Evolutionary conservation across 1,140 invertebrate genomes (phyloP), one percentile per base, ranked within the genome.

Genomic region (Drosophila nebulosa): DNA sequence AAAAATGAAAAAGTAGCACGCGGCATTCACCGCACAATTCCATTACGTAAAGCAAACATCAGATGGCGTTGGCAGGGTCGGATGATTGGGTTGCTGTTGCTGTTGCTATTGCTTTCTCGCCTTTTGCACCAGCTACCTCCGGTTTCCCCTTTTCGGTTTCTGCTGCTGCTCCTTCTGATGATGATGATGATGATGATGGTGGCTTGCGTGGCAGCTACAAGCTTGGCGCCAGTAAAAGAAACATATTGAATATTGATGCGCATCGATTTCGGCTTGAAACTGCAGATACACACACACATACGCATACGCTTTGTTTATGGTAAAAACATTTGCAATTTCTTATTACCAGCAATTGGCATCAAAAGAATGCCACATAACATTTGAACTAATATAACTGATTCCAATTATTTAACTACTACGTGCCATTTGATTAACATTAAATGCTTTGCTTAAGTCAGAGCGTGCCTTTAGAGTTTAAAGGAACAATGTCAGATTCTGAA

Each of bases 21-120:
- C 69, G 71, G 69, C 73, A 81, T 81, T 85, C 81, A 86, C 78
- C 81, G 74, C 81, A 86, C 81, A 85, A 85, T 85, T 85, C 81
- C 81, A 85, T 85, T 85, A 85, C 81, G 81, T 86, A 85, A 85
- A 85, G 81, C 81, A 85, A 86, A 85, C 81, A 85, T 85, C 81
- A 85, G 81, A 76, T 85, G 81, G 66, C 77, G 69, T 66, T 80
- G 73, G 78, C 65, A 63, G 66, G 65, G 78, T 61, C 66, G 78
- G 74, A 65, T 85, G 81, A 80, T 86, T 84, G 80, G 64, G 81
- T 80, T 86, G 56, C 27, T n/a, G 35, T 36, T 36, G n/a, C n/a
- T n/a, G 36, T 39, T 39, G 39, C 39, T 21, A 21, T 46, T 46
- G 39, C 39, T 46, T 46, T 46, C 39, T 46, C 39, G 39, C 39